phyloP scores from a whole-genome alignment of 2,113 vertebrate genomes.

The Benitochromis conjunctus region DNA sequence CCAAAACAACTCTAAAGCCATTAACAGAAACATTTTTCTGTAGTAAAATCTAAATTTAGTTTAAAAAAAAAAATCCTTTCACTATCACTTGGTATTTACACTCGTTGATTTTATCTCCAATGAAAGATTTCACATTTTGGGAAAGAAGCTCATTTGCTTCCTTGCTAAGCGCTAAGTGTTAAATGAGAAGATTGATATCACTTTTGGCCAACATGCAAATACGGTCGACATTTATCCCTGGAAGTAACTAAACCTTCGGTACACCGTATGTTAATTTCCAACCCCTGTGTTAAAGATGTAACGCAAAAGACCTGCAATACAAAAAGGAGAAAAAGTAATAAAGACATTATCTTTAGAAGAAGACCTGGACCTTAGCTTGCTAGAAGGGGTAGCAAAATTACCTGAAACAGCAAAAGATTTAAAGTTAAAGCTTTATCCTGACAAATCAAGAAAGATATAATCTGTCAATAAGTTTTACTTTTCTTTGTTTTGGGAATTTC shows the following conservation, averaged over 20 bases:
- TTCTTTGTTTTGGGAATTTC: not conserved
- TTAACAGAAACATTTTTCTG: not conserved
- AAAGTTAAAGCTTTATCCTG: not conserved
- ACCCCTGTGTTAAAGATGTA: not conserved
- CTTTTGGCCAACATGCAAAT: not conserved
- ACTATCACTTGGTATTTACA: not conserved
- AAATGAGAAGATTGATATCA: not conserved
- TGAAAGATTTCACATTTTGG: not conserved
- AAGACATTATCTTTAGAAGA: not conserved
- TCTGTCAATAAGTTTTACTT: not conserved
- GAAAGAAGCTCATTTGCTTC: not conserved
- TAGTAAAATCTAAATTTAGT: not conserved
- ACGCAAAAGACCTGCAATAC: not conserved
- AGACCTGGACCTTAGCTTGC: not conserved
- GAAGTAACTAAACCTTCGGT: not conserved
- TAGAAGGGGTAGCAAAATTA: not conserved
- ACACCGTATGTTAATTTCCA: not conserved
- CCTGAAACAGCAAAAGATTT: not conserved
- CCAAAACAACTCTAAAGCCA: not conserved
- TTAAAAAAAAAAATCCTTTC: not conserved
- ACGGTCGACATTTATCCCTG: not conserved
- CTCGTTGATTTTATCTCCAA: not conserved
- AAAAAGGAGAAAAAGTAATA: not conserved
- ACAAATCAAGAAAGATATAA: not conserved
- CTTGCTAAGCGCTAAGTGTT: not conserved